A percentile compares a stretch with the other conserved stretches of the same genome.
These are phyloP conservation scores for Gortyna flavago DNA, from an alignment of 2,888 invertebrate genomes.

Conservation along the genomic window DNA sequence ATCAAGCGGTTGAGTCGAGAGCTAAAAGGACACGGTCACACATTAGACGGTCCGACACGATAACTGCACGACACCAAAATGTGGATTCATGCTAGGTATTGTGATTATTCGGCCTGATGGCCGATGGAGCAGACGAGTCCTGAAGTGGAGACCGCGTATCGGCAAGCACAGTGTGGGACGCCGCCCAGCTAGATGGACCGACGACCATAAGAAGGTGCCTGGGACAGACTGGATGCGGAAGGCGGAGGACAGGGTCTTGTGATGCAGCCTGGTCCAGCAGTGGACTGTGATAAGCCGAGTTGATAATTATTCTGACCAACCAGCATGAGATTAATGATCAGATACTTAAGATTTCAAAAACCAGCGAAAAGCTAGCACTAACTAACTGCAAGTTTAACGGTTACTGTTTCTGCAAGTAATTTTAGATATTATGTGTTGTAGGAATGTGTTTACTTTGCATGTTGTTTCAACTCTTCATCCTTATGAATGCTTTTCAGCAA, in stretches of 20 bases:
- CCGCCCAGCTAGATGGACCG: no score
- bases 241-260: no score
- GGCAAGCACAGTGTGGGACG: no score
- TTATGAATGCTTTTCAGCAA: not conserved
- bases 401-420: not conserved
- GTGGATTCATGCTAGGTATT: not conserved
- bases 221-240: no score
- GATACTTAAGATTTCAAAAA: not conserved
- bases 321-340: not conserved
- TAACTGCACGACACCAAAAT: not conserved
- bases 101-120: no score
- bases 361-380: not conserved
- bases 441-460: not conserved
- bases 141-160: no score
- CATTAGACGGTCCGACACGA: slow-evolving; percentile 27
- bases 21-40: not conserved
- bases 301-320: not conserved
- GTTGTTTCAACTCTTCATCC: not conserved
- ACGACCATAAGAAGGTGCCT: no score
- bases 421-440: no score
- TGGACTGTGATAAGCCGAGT: no score
- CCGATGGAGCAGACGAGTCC: no score
- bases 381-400: not conserved
- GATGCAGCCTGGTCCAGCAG: no score
- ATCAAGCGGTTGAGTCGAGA: slow-evolving; percentile 20